Percentiles rank a stretch among this genome's conserved stretches.
Conservation (phyloP, 2,888 invertebrate species). For the Agonopterix alstromeriana region DNA sequence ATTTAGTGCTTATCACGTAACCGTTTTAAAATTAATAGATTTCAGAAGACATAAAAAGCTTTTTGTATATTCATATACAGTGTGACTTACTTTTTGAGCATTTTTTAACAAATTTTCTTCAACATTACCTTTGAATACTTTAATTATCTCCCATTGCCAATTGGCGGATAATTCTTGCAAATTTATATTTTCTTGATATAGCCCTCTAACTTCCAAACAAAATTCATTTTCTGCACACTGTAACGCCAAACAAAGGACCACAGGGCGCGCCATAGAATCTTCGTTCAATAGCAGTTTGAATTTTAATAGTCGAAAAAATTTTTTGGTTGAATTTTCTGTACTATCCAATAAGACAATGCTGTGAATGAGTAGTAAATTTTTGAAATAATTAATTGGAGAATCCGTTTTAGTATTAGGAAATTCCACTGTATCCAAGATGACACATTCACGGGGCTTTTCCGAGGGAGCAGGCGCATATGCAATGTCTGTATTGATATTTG, state of each 20-base stretch:
- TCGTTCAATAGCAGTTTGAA: slow-evolving; percentile 52
- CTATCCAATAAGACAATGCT: slow-evolving; percentile 36
- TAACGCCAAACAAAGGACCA: slow-evolving; percentile 40
- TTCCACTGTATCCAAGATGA: slow-evolving; percentile 44
- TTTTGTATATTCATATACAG: slow-evolving; percentile 24
- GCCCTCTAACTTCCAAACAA: slow-evolving; percentile 44
- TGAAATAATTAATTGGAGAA: slow-evolving; percentile 51
- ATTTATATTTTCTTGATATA: slow-evolving; percentile 28
- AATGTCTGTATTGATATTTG: background rate
- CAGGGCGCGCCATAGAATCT: slow-evolving; percentile 27
- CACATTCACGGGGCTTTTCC: slow-evolving; percentile 16
- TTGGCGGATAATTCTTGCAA: slow-evolving; percentile 39
- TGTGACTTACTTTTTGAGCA: slow-evolving; percentile 32
- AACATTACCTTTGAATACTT: slow-evolving; percentile 40
- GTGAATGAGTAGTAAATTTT: slow-evolving; percentile 39
- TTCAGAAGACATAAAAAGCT: slow-evolving; percentile 43
- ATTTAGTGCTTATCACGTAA: background rate
- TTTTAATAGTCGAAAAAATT: slow-evolving; percentile 41
- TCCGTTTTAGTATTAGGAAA: slow-evolving; percentile 49
- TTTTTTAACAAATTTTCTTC: slow-evolving; percentile 32
- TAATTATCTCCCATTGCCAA: slow-evolving; percentile 68
- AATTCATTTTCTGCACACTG: slow-evolving; percentile 31
- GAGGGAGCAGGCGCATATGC: background rate
- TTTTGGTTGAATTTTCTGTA: slow-evolving; percentile 13
- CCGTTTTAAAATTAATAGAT: slow-evolving; percentile 26